A percentile compares a stretch with the other conserved stretches of the same genome.
Conservation (phyloP, 1,140 invertebrate genomes). For the Chlorops oryzae region DNA sequence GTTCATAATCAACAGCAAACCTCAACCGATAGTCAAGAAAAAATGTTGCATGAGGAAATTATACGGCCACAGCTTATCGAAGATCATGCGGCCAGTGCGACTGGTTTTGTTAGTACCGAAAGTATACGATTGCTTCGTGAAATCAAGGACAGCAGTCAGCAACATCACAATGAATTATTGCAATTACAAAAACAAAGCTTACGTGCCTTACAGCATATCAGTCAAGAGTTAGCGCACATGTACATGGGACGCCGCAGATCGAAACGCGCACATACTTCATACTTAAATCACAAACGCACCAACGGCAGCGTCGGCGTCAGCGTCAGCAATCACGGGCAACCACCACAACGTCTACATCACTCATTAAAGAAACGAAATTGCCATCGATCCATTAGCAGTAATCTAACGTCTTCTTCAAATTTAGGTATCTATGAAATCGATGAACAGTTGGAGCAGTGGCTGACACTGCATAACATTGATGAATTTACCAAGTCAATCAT, state of each 20-base stretch:
- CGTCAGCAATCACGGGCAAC: background rate
- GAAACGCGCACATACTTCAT: constrained; percentile 14
- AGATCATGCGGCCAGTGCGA: constrained; percentile 51
- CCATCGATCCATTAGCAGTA: constrained; percentile 16
- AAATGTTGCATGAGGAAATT: constrained; percentile 64
- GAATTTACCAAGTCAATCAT: constrained; percentile 57
- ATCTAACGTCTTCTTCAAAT: constrained; percentile 51
- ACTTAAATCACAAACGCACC: background rate
- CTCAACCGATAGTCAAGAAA: constrained; percentile 58
- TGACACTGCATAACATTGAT: constrained; percentile 55
- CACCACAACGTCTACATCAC: constrained; percentile 14
- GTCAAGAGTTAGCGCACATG: constrained; percentile 38
- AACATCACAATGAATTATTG: constrained; percentile 36
- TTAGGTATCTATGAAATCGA: constrained; percentile 61
- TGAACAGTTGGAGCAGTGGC: constrained; percentile 54
- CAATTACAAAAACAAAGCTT: constrained; percentile 45
- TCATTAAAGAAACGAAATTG: constrained; percentile 32
- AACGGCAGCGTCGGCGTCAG: background rate
- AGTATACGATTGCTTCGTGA: constrained; percentile 35
- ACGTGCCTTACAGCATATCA: constrained; percentile 33
- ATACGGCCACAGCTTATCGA: constrained; percentile 52
- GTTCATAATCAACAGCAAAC: constrained; percentile 50
- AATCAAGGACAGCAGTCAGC: constrained; percentile 32
- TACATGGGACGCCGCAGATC: constrained; percentile 35
- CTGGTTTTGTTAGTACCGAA: constrained; percentile 50